Evolutionary conservation across 2,113 vertebrate species (phyloP).

Genomic region (Rhea pennata): DNA sequence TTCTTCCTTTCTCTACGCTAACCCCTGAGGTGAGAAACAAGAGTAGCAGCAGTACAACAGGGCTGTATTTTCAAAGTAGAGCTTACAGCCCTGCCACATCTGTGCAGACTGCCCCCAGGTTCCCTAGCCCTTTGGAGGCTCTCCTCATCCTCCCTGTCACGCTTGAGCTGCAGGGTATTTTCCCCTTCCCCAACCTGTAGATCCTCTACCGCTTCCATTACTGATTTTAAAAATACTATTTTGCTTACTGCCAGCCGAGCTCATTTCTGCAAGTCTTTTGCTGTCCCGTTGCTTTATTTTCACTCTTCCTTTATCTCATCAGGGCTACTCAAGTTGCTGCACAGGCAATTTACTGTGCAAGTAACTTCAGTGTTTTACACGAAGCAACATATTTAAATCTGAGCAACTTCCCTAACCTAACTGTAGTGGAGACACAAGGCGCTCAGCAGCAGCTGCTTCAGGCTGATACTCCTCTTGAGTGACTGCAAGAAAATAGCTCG

Average conservation of each 20-base stretch:
- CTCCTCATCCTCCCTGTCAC: neutral
- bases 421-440: no score
- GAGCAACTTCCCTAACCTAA: neutral
- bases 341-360: neutral
- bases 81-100: neutral
- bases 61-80: neutral
- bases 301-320: neutral
- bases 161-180: neutral
- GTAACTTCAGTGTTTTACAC: neutral
- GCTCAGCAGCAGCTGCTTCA: neutral
- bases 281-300: no score
- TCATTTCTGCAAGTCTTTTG: neutral
- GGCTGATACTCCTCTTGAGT: neutral
- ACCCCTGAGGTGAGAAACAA: neutral
- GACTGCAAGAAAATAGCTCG: neutral
- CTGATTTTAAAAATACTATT: neutral
- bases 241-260: neutral
- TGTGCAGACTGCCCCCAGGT: neutral
- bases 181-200: no score
- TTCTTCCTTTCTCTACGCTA: neutral
- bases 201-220: neutral
- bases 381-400: neutral
- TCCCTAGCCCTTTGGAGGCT: rapidly evolving
- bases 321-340: neutral
- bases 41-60: neutral